Evolutionary conservation across 2,113 vertebrate genomes (phyloP).

Genomic region (Athene cunicularia): DNA sequence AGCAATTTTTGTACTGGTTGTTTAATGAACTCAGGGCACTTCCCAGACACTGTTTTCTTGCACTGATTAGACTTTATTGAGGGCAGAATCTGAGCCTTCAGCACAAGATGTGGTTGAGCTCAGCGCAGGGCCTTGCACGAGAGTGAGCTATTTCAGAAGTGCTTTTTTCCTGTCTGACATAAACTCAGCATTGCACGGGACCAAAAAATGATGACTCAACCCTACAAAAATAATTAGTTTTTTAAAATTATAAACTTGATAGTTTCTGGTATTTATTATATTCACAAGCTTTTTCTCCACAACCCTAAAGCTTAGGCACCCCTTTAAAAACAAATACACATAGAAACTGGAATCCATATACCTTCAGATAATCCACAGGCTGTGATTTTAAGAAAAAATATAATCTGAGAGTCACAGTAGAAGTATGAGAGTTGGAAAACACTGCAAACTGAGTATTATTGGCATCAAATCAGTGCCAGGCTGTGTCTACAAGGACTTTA

Average conservation of each 20-base stretch:
- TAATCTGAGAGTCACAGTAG: background rate
- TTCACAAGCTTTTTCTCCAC: background rate
- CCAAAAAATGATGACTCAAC: background rate
- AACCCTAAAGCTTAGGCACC: background rate
- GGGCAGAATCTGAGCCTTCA: background rate
- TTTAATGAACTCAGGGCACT: background rate
- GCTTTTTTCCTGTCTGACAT: background rate
- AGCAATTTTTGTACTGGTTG: background rate
- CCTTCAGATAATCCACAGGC: background rate
- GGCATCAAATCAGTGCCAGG: background rate
- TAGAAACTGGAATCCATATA: background rate
- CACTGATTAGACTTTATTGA: no score
- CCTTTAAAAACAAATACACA: background rate
- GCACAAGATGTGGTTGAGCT: background rate
- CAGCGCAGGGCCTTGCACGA: background rate
- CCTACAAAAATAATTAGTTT: background rate
- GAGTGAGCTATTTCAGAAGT: background rate
- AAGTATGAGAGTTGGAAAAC: background rate
- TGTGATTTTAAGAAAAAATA: background rate
- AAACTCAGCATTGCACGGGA: background rate
- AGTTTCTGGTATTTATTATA: background rate
- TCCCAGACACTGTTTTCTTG: background rate
- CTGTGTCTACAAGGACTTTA: constrained; percentile 13
- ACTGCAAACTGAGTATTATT: constrained; percentile 3
- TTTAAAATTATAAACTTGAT: background rate